Evolutionary conservation across 2,888 invertebrate species (phyloP).

Genomic region (Amblyteles armatorius): DNA sequence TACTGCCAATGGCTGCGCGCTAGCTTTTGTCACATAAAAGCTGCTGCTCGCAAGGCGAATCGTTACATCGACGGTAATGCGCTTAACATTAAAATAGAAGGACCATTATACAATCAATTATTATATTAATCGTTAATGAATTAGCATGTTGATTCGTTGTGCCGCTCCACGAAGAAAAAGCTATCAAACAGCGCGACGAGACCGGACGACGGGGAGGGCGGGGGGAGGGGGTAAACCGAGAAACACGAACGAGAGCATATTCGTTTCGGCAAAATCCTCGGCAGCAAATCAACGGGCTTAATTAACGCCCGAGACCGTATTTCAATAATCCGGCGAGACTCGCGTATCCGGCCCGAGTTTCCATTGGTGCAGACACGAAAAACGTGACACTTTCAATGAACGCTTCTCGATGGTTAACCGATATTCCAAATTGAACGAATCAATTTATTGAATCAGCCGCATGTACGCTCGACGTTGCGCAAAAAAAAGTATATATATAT

Average conservation of each 20-base stretch:
- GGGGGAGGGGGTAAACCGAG: neutral
- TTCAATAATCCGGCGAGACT: constrained; percentile 60
- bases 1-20: neutral
- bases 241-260: constrained; percentile 20
- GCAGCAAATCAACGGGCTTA: constrained; percentile 50
- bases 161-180: neutral
- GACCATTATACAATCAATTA: neutral
- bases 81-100: constrained; percentile 3
- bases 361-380: constrained; percentile 39
- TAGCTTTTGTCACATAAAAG: neutral
- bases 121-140: constrained; percentile 25
- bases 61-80: constrained; percentile 1
- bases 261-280: constrained; percentile 15
- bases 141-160: neutral
- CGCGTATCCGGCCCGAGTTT: constrained; percentile 48
- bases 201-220: neutral
- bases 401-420: constrained; percentile 51
- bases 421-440: constrained; percentile 65
- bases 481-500: constrained; percentile 2
- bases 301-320: constrained; percentile 54
- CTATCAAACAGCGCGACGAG: neutral
- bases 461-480: constrained; percentile 28
- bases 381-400: constrained; percentile 52
- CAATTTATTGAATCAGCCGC: constrained; percentile 61
- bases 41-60: neutral